Conservation (phyloP, 2,888 invertebrate species). For the Tipula helvola region DNA sequence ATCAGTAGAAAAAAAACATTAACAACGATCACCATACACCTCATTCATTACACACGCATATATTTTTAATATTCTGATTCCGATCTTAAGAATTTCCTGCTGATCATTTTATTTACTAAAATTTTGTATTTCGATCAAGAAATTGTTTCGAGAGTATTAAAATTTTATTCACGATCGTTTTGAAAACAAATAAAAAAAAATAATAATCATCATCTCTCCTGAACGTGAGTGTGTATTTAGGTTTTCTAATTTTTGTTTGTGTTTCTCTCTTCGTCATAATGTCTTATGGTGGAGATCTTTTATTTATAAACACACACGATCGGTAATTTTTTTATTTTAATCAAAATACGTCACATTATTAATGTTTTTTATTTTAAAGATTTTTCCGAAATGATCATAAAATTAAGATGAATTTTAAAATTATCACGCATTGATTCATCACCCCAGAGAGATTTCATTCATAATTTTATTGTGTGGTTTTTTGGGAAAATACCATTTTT, state of each 20-base stretch:
- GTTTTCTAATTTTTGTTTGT: neutral
- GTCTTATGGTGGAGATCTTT: neutral
- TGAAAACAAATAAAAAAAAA: neutral
- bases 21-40: neutral
- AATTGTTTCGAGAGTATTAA: neutral
- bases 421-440: neutral
- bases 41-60: neutral
- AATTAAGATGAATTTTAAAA: neutral
- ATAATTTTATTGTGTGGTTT: neutral
- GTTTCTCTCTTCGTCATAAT: neutral
- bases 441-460: neutral
- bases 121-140: neutral
- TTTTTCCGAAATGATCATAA: neutral
- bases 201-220: neutral
- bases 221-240: neutral
- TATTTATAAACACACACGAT: neutral
- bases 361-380: neutral
- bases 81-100: neutral
- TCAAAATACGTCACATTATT: neutral
- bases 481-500: neutral
- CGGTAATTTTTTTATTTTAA: neutral
- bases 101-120: neutral
- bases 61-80: neutral
- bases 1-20: neutral
- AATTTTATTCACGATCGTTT: neutral